Evolutionary conservation across 2,797 vertebrate species (phyloP).

Genomic region (Apogon talboti): DNA sequence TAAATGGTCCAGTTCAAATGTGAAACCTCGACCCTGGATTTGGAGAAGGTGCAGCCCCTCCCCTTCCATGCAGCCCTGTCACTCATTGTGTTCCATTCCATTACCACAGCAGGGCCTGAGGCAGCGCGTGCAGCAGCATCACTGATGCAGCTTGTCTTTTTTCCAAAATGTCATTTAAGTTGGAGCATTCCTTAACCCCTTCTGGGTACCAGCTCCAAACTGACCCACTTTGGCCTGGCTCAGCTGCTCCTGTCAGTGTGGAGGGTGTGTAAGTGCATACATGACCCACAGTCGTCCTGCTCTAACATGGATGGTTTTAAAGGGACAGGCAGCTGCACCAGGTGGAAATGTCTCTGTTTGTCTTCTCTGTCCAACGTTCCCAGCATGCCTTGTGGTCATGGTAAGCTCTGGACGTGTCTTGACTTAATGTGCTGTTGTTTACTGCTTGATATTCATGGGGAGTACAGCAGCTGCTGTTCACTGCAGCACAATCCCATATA

Average conservation of each 20-base stretch:
- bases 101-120: slow-evolving; percentile 7
- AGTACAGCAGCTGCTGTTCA: slow-evolving; percentile 6
- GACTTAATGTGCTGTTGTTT: slow-evolving; percentile 17
- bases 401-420: slow-evolving; percentile 1
- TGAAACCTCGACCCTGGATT: too few relatives aligned
- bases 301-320: too few relatives aligned
- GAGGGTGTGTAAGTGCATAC: slow-evolving; percentile 11
- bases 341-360: slow-evolving; percentile 15
- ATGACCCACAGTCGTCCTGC: too few relatives aligned
- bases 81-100: background rate
- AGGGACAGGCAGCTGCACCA: slow-evolving; percentile 24
- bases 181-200: slow-evolving; percentile 5
- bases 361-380: background rate
- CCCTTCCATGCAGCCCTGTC: background rate
- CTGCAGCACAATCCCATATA: background rate
- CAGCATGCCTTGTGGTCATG: slow-evolving; percentile 7
- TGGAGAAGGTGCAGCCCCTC: too few relatives aligned
- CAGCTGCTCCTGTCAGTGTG: slow-evolving; percentile 23
- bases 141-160: background rate
- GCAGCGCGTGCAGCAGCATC: slow-evolving; percentile 2
- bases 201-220: slow-evolving; percentile 16
- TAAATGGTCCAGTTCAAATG: too few relatives aligned
- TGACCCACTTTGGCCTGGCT: slow-evolving; percentile 39
- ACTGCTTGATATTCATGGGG: slow-evolving; percentile 22
- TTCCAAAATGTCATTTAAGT: slow-evolving; percentile 16